A percentile compares a stretch with the other conserved stretches of the same genome.
phyloP scores from a whole-genome alignment of 2,797 vertebrate species.

The Melanotaenia parkinsoni region DNA sequence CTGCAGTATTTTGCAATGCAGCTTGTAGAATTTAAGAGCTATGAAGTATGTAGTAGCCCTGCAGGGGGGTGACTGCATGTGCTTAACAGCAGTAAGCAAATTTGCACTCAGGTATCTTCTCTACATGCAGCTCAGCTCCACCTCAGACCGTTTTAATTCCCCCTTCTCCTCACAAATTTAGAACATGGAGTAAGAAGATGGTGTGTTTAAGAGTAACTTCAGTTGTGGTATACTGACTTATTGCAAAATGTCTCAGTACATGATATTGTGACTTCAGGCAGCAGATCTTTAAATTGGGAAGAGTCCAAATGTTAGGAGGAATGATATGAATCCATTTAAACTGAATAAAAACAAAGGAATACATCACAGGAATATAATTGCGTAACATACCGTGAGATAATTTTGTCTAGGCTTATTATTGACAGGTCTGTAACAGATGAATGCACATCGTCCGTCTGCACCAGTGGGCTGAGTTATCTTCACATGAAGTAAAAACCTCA shows the following conservation, averaged over 20 bases:
- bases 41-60: background rate
- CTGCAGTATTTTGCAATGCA: background rate
- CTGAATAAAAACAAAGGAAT: background rate
- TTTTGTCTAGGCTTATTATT: constrained; percentile 48
- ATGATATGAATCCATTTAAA: background rate
- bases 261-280: constrained; percentile 2
- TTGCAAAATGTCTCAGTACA: constrained; percentile 12
- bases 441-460: constrained; percentile 59
- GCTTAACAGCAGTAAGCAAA: background rate
- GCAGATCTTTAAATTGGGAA: background rate
- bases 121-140: constrained; percentile 7
- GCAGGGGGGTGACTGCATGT: background rate
- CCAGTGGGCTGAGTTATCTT: constrained; percentile 38
- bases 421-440: constrained; percentile 51
- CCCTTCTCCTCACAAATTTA: background rate
- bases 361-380: constrained; percentile 9
- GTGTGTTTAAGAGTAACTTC: constrained; percentile 1
- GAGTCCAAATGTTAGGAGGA: background rate
- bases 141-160: background rate
- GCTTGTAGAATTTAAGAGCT: background rate
- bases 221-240: constrained; percentile 11
- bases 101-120: background rate
- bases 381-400: constrained; percentile 6
- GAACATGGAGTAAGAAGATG: background rate
- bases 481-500: constrained; percentile 33